These are phyloP conservation scores for Subacronicta megacephala DNA, from an alignment of 2,888 invertebrate genomes.

Conservation along the genomic window DNA sequence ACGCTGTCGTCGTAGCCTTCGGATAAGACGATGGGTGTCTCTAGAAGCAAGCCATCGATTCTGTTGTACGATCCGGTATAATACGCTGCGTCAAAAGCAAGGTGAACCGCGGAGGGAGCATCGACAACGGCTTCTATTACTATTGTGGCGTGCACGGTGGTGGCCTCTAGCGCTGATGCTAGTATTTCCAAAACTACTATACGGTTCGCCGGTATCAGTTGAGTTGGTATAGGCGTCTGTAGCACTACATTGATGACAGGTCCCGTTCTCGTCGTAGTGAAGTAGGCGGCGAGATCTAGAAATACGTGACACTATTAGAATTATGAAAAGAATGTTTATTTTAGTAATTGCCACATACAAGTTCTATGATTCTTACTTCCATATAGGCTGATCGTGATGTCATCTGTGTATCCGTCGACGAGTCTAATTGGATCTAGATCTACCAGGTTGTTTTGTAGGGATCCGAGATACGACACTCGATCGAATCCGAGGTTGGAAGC, in stretches of 20 bases:
- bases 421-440: constrained; percentile 55
- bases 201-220: constrained; percentile 42
- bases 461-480: constrained; percentile 35
- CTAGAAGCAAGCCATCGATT: constrained; percentile 32
- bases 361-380: constrained; percentile 11
- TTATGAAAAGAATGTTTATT: too few relatives aligned
- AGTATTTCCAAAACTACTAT: constrained; percentile 51
- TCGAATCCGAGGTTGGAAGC: constrained; percentile 3
- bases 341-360: not conserved
- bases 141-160: constrained; percentile 49
- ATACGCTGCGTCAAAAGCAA: constrained; percentile 47
- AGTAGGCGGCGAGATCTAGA: constrained; percentile 51
- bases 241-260: constrained; percentile 38
- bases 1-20: constrained; percentile 54
- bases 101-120: constrained; percentile 18
- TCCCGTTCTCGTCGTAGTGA: constrained; percentile 24
- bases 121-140: constrained; percentile 44
- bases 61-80: constrained; percentile 52
- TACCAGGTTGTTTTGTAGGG: constrained; percentile 28
- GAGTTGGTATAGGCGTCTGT: constrained; percentile 44
- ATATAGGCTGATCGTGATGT: constrained; percentile 46
- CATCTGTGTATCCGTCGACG: constrained; percentile 51
- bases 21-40: constrained; percentile 35
- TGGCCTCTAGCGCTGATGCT: constrained; percentile 45
- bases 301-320: not conserved